Evolutionary conservation across 2,888 invertebrate genomes (phyloP), one percentile per base, ranked within the genome.

Genomic region (Linnaemya vulpina): DNA sequence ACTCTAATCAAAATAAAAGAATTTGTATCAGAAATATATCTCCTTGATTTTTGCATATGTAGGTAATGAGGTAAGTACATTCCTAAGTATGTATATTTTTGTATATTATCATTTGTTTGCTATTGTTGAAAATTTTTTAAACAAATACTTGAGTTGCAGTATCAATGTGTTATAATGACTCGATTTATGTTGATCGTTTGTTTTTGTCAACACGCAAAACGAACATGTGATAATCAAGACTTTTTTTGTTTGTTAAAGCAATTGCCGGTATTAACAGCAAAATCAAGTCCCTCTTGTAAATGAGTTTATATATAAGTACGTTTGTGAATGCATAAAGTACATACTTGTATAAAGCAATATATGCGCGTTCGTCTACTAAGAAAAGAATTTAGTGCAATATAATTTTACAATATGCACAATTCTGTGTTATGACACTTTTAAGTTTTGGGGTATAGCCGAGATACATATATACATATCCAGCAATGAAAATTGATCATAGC

Each of bases 141-240:
- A 8, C 30, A 58, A 68, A 68, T n/a, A 60, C 43, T 67, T 77
- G 38, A 60, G 77, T 8, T 68, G 17, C 58, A 68, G 7, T 65
- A 55, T 65, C 10, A 58, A 76, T 15, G 40, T 51, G 25, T 46
- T 17, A 38, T 49, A 60, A 77, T 38, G 53, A 49, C 17, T 35
- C 30, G 53, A 46, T 76, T 46, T 25, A 25, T 68, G 46, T 63
- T 35, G 22, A 58, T 76, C 1, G 5, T 30, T 35, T 51, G 1
- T 49, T 46, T 40, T 22, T 46, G 8, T 70, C 38, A 3, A 74
- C 30, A 43, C n/a, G 9, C 10, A 20, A 62, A 15, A 67, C n/a
- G 8, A 53, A 35, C 63, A 83, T 78, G 79, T 71, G 68, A 49
- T 58, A 83, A 84, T 84, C 75, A 84, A 78, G 71, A 40, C 74